phyloP scores from a whole-genome alignment of 2,113 vertebrate species.

The Phrynocephalus versicolor region DNA sequence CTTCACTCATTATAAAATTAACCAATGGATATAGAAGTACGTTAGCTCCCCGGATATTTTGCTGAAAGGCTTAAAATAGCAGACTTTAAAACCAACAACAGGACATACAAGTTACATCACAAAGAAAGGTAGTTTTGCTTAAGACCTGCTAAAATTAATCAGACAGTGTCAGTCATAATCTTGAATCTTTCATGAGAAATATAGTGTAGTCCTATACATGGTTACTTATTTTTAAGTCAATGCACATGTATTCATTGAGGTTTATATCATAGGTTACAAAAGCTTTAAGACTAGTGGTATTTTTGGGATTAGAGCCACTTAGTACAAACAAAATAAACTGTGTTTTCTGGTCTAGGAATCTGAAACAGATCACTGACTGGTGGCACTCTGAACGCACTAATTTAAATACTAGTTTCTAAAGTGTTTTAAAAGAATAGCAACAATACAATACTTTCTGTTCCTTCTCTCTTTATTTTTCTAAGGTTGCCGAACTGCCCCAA shows the following conservation, averaged over 20 bases:
- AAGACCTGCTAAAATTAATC: background rate
- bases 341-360: no score
- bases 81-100: background rate
- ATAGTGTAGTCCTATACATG: background rate
- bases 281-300: background rate
- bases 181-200: background rate
- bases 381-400: background rate
- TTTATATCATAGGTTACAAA: background rate
- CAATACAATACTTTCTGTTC: background rate
- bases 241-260: background rate
- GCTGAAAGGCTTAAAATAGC: background rate
- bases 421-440: background rate
- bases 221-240: background rate
- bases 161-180: no score
- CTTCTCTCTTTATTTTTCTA: slow-evolving; percentile 7
- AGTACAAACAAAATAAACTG: background rate
- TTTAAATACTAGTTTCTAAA: background rate
- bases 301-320: background rate
- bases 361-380: background rate
- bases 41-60: background rate
- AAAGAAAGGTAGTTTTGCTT: background rate
- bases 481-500: slow-evolving; percentile 94
- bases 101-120: background rate
- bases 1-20: background rate
- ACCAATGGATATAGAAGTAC: background rate